Base-by-base conservation (phyloP, 2,797 vertebrate species). In the Halcyon smyrnensis region DNA sequence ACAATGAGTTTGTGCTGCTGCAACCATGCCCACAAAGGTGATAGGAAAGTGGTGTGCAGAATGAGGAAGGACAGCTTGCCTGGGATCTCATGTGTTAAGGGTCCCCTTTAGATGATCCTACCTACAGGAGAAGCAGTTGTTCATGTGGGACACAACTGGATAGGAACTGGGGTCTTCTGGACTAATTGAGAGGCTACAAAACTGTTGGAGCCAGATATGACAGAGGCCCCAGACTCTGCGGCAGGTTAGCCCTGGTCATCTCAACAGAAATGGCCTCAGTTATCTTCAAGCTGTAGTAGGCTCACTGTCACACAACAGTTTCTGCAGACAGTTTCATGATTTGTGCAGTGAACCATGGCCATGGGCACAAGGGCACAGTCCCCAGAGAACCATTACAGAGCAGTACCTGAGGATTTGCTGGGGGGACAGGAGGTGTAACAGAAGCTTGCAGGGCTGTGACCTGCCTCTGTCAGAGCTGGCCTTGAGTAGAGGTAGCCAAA, bases 21-120 rank as follows among this genome's bases (percentile, higher is more conserved):
- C 37, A 79, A 0, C 37, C 4, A 1, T 50, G 36, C 24, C 32
- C 4, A 1, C 18, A 60, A 50, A 24, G 41, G 5, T 51, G 11
- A 28, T 15, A 57, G 43, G 53, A 76, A 71, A 54, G 57, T 18
- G 4, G 4, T 45, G 5, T 41, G 9, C 6, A 27, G 32, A 27
- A 34, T 62, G 37, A 48, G 2, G 3, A 68, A 71, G 34, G n/a
- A 9, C 21, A 53, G 21, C 78, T 5, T 16, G 6, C 36, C 27
- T 60, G 16, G 7, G 4, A 3, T 48, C 28, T 87, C 10, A 9
- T 2, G 2, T 63, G 16, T 70, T 54, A 67, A 6, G 12, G 12
- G 27, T 64, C 15, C 23, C 23, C 28, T 87, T 65, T 64, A 25
- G 16, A 32, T 63, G 19, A 57, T 76, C 36, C 48, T 87, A n/a